Percentiles rank a stretch among this genome's conserved stretches.
Conservation (phyloP, 2,888 invertebrate species). For the Melieria crassipennis region DNA sequence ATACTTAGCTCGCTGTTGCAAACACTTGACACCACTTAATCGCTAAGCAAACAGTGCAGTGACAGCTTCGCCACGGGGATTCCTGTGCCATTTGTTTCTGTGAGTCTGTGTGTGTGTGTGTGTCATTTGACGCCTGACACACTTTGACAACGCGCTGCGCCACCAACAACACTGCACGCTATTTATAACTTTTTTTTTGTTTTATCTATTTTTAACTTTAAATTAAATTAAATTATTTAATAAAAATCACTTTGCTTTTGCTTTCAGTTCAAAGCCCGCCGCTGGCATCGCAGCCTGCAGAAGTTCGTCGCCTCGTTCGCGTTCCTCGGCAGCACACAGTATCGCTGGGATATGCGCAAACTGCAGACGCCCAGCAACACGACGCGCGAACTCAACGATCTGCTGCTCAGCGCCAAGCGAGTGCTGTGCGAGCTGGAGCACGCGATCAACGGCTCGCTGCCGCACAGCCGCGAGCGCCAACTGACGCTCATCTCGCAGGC, state of each 20-base stretch:
- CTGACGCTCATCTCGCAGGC: slow-evolving; percentile 44
- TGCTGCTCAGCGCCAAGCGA: slow-evolving; percentile 54
- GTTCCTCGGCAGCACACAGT: slow-evolving; percentile 53
- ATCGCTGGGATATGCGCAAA: slow-evolving; percentile 49
- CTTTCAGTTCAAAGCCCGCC: slow-evolving; percentile 55
- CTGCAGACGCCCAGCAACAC: slow-evolving; percentile 41
- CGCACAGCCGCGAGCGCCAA: slow-evolving; percentile 44
- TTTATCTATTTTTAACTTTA: background rate
- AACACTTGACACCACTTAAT: too few relatives aligned
- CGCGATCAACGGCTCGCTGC: slow-evolving; percentile 56
- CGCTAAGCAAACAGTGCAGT: too few relatives aligned
- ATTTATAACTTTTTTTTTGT: background rate
- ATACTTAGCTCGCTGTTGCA: too few relatives aligned
- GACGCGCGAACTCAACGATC: slow-evolving; percentile 52
- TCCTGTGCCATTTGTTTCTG: background rate
- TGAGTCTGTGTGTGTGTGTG: background rate
- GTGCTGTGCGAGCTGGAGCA: slow-evolving; percentile 62
- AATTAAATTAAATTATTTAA: too few relatives aligned
- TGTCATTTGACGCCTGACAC: background rate
- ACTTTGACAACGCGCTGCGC: too few relatives aligned
- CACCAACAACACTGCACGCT: too few relatives aligned
- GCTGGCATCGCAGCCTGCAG: slow-evolving; percentile 60
- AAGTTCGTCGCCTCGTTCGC: slow-evolving; percentile 59
- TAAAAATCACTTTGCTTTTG: slow-evolving; percentile 17
- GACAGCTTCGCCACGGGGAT: too few relatives aligned